Conservation (phyloP, 1,140 invertebrate genomes). For the Eriosoma lanigerum region DNA sequence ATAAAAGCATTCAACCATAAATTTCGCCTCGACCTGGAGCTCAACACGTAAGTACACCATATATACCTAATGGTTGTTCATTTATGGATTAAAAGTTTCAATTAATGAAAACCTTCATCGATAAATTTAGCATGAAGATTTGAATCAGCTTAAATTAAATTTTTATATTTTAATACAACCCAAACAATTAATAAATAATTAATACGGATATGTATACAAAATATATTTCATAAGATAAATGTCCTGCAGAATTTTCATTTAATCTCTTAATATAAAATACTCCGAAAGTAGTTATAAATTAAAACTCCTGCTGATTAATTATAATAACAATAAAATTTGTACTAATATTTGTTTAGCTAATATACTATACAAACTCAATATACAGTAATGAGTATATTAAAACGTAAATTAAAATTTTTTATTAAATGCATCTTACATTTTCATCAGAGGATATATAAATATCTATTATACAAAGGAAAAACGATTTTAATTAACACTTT, state of each 20-base stretch:
- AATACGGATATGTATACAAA: not conserved
- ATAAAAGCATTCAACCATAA: conserved; percentile 93
- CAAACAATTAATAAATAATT: not conserved
- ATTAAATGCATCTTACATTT: too few relatives aligned
- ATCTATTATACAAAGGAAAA: too few relatives aligned
- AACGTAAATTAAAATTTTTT: too few relatives aligned
- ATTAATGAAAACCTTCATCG: not conserved
- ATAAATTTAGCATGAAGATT: not conserved
- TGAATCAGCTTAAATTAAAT: not conserved
- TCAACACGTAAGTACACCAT: conserved; percentile 82
- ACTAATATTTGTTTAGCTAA: too few relatives aligned
- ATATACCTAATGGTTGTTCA: conserved; percentile 3
- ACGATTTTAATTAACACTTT: too few relatives aligned
- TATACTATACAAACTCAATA: too few relatives aligned
- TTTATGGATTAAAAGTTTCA: conserved; percentile 3
- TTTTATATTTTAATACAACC: not conserved
- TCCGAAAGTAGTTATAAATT: not conserved
- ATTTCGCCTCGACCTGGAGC: conserved; percentile 91
- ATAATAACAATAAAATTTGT: too few relatives aligned
- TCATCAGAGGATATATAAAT: too few relatives aligned
- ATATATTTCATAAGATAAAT: not conserved
- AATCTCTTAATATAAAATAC: not conserved
- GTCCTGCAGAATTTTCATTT: not conserved
- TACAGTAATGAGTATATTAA: too few relatives aligned
- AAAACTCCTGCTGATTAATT: too few relatives aligned